These are phyloP conservation scores for Plemyria rubiginata DNA, from an alignment of 2,888 invertebrate genomes.

Conservation along the genomic window DNA sequence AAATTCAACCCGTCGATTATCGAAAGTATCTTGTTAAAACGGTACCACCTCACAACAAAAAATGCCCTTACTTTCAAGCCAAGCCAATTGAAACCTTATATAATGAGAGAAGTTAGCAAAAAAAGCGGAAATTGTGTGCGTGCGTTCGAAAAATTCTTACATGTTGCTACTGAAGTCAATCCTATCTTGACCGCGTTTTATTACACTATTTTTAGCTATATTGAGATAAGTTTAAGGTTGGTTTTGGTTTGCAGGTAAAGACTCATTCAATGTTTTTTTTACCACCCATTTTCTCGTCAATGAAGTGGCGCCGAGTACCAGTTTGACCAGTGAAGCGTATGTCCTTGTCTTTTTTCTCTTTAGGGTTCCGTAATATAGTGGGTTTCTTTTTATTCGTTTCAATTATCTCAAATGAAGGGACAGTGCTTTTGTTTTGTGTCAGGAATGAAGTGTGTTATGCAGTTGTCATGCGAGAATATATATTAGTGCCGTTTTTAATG, in stretches of 20 bases:
- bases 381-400: constrained; percentile 34
- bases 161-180: constrained; percentile 46
- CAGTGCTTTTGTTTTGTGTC: constrained; percentile 27
- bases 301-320: constrained; percentile 66
- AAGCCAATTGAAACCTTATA: constrained; percentile 42
- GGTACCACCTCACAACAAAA: constrained; percentile 50
- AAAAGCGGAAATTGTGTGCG: constrained; percentile 53
- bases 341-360: constrained; percentile 41
- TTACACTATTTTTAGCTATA: constrained; percentile 21
- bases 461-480: constrained; percentile 6
- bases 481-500: constrained; percentile 11
- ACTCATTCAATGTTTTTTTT: constrained; percentile 53
- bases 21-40: constrained; percentile 51
- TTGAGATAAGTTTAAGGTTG: rapidly evolving
- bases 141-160: constrained; percentile 55
- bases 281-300: constrained; percentile 63
- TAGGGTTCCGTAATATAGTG: constrained; percentile 39
- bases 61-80: constrained; percentile 31
- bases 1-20: constrained; percentile 44
- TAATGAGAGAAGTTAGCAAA: constrained; percentile 39
- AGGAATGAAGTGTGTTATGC: constrained; percentile 14
- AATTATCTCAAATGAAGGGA: constrained; percentile 28
- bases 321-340: constrained; percentile 53
- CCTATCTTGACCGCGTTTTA: constrained; percentile 1
- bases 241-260: constrained; percentile 22